phyloP scores from a whole-genome alignment of 1,140 invertebrate species.

The Eumaeus atala region DNA sequence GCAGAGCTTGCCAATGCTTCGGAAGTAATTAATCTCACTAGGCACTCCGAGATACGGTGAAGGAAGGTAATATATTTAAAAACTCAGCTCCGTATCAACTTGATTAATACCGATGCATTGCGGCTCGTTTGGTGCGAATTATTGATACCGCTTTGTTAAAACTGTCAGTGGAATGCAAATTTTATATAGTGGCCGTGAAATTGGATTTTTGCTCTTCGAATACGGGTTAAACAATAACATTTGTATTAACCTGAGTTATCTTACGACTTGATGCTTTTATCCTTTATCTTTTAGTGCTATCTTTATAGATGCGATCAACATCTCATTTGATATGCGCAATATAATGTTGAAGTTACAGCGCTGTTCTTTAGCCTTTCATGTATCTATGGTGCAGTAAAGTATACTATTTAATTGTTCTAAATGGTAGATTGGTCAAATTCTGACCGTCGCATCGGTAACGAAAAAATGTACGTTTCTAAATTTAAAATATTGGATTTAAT shows the following conservation, averaged over 20 bases:
- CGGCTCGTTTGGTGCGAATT: conserved; percentile 53
- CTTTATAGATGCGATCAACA: conserved; percentile 11
- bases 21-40: too few relatives aligned
- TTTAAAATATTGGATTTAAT: too few relatives aligned
- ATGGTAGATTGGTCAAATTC: background rate
- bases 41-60: too few relatives aligned
- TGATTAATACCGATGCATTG: conserved; percentile 40
- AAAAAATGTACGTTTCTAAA: too few relatives aligned
- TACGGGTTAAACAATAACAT: conserved; percentile 47
- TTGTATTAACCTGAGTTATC: conserved; percentile 16
- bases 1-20: too few relatives aligned
- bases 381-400: conserved; percentile 2
- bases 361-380: background rate
- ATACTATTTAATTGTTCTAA: background rate
- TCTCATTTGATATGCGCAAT: conserved; percentile 17
- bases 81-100: conserved; percentile 12
- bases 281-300: conserved; percentile 22
- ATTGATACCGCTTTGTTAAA: conserved; percentile 61
- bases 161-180: conserved; percentile 58
- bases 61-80: too few relatives aligned
- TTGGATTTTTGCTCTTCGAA: conserved; percentile 51
- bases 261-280: conserved; percentile 57
- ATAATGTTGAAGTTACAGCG: conserved; percentile 14
- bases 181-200: conserved; percentile 70
- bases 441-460: too few relatives aligned